A percentile compares a stretch with the other conserved stretches of the same genome.
Conservation (phyloP, 2,797 vertebrate species). For the Mus spretus region DNA sequence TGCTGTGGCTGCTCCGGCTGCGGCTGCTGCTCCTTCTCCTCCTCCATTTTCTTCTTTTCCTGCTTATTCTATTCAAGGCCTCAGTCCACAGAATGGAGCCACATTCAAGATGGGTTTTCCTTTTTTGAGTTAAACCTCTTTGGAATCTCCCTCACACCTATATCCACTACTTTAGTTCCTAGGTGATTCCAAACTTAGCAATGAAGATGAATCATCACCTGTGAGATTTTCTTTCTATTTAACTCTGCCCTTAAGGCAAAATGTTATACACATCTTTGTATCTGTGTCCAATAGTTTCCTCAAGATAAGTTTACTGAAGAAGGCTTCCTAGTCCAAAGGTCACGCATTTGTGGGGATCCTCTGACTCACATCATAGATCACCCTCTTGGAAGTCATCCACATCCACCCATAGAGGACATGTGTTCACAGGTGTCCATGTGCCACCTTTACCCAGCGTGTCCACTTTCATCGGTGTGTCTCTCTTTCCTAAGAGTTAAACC, state of each 20-base stretch:
- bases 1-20: not conserved
- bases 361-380: not conserved
- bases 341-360: not conserved
- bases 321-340: not conserved
- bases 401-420: not conserved
- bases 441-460: not conserved
- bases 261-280: not conserved
- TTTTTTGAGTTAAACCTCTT: not conserved
- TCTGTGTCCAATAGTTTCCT: slow-evolving; percentile 32
- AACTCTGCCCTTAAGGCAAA: slow-evolving; percentile 4
- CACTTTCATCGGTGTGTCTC: slow-evolving; percentile 6
- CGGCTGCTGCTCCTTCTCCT: too few relatives aligned
- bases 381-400: not conserved
- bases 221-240: not conserved
- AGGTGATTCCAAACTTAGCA: not conserved
- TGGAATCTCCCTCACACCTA: not conserved
- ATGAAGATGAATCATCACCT: not conserved
- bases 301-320: slow-evolving; percentile 7
- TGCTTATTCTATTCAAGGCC: not conserved
- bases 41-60: not conserved
- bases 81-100: not conserved
- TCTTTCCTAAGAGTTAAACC: slow-evolving; percentile 22
- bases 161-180: not conserved
- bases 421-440: not conserved
- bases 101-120: not conserved